Conservation (phyloP, 2,888 invertebrate genomes). For the Nasonovia ribisnigri region DNA sequence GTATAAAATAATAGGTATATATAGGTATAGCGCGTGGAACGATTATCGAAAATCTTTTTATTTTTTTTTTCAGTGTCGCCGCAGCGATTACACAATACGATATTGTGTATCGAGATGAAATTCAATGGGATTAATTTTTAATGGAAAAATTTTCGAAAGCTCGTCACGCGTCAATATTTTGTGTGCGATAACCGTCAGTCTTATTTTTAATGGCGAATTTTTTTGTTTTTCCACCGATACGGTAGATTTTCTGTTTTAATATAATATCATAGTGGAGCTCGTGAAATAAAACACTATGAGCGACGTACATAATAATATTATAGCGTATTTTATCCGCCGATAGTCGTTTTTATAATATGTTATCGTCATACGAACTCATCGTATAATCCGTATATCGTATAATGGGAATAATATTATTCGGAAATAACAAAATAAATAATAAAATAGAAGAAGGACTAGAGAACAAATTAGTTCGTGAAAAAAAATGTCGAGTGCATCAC, state of each 20-base stretch:
- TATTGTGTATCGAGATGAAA: neutral
- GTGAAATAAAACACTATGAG: no score
- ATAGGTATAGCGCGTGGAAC: no score
- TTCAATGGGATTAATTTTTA: neutral
- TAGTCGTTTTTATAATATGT: no score
- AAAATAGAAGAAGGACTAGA: neutral
- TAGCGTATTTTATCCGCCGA: neutral
- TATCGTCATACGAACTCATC: neutral
- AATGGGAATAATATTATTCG: neutral
- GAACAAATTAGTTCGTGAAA: neutral
- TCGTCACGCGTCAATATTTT: neutral
- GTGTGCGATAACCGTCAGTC: neutral
- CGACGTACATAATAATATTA: no score
- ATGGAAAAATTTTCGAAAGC: neutral
- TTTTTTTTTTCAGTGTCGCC: neutral
- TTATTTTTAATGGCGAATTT: neutral
- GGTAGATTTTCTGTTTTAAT: neutral
- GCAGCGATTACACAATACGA: neutral
- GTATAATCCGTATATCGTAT: neutral
- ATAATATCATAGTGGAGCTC: neutral
- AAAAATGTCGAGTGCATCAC: neutral
- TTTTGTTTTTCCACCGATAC: neutral
- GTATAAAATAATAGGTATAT: no score
- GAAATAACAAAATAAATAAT: neutral
- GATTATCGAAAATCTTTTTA: neutral